Evolutionary conservation across 2,888 invertebrate genomes (phyloP).

Genomic region (Aphidoletes aphidimyza): DNA sequence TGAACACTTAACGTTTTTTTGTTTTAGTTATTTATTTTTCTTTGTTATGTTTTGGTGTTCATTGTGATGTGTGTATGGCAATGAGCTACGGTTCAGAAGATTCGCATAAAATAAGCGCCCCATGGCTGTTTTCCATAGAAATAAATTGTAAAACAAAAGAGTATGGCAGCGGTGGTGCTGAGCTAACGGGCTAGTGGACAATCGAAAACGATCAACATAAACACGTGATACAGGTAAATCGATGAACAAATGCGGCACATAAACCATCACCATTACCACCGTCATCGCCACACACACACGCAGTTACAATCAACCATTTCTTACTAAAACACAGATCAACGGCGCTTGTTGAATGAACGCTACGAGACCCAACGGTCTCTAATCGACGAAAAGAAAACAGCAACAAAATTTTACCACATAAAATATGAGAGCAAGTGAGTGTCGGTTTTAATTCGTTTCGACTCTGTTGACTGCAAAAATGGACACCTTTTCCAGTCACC

Average conservation of each 20-base stretch:
- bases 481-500: slow-evolving; percentile 29
- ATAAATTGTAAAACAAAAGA: slow-evolving; percentile 15
- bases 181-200: neutral
- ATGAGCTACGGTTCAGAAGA: too few species aligned
- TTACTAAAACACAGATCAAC: neutral
- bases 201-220: neutral
- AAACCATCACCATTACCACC: neutral
- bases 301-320: too few species aligned
- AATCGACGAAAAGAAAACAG: neutral
- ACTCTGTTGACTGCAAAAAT: neutral
- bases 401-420: neutral
- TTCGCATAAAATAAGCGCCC: slow-evolving; percentile 30
- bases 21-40: neutral
- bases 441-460: neutral
- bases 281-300: too few species aligned
- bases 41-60: neutral
- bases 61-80: neutral
- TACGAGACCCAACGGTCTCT: neutral
- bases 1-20: slow-evolving; percentile 19
- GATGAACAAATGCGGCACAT: neutral
- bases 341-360: slow-evolving; percentile 21
- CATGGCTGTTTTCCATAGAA: slow-evolving; percentile 26
- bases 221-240: neutral
- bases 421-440: slow-evolving; percentile 41
- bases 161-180: neutral